Conservation (phyloP, 1,140 invertebrate genomes). For the Drosophila pachea region DNA sequence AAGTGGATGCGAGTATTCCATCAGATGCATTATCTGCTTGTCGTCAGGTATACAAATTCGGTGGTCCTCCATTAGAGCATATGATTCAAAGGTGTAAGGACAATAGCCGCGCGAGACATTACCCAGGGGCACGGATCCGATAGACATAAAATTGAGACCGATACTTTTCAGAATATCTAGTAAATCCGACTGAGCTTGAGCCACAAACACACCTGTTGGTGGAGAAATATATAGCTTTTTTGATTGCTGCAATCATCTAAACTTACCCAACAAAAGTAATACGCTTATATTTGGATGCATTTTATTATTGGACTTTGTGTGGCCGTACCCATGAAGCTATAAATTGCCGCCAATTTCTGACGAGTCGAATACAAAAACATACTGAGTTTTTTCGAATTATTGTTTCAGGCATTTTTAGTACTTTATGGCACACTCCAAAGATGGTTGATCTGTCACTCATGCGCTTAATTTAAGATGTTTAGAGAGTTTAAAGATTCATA, state of each 20-base stretch:
- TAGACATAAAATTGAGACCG: constrained; percentile 33
- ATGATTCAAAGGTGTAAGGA: constrained; percentile 51
- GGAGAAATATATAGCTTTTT: background rate
- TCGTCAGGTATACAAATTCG: constrained; percentile 53
- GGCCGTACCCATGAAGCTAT: background rate
- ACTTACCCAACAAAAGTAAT: constrained; percentile 30
- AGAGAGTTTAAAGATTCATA: too few relatives aligned
- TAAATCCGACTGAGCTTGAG: constrained; percentile 30
- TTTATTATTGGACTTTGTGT: constrained; percentile 24
- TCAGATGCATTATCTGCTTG: constrained; percentile 60
- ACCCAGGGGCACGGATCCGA: constrained; percentile 29
- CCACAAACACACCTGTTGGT: constrained; percentile 15
- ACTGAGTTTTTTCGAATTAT: background rate
- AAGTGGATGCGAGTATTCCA: constrained; percentile 36
- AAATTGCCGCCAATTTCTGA: background rate
- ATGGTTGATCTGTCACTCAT: too few relatives aligned
- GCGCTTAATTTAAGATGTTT: background rate
- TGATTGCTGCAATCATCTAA: too few relatives aligned
- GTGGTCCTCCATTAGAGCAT: constrained; percentile 44
- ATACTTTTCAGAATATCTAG: constrained; percentile 50
- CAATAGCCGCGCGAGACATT: constrained; percentile 48
- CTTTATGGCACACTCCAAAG: too few relatives aligned
- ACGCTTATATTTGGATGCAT: constrained; percentile 27
- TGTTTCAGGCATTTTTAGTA: too few relatives aligned
- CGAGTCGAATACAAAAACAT: background rate